Evolutionary conservation across 1,140 invertebrate species (phyloP).

Genomic region (Thereuonema tuberculata): DNA sequence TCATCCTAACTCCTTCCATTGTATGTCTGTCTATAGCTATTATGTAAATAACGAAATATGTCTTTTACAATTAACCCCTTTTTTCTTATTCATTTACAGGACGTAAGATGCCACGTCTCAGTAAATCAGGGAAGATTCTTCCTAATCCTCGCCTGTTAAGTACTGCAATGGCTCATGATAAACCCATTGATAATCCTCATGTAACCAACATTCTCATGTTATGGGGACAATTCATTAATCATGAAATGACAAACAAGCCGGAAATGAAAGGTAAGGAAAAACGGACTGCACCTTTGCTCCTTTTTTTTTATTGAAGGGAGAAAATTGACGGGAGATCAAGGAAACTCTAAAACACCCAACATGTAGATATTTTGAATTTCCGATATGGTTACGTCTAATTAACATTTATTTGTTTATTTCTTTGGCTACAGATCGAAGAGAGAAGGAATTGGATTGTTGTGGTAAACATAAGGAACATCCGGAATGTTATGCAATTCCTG

Average conservation of each 20-base stretch:
- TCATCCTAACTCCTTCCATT: no score
- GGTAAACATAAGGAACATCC: constrained; percentile 58
- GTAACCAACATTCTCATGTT: neutral
- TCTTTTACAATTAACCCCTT: no score
- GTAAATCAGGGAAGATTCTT: neutral
- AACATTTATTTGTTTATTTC: no score
- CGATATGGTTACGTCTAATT: no score
- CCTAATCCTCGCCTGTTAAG: neutral
- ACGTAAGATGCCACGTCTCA: neutral
- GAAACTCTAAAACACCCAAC: no score
- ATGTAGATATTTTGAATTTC: no score
- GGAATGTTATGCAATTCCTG: constrained; percentile 74
- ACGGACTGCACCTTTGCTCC: no score
- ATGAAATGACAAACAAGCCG: constrained; percentile 85
- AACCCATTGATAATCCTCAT: neutral
- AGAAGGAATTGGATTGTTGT: constrained; percentile 51
- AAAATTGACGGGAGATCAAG: no score
- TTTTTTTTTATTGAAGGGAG: no score
- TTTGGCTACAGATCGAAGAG: constrained; percentile 18
- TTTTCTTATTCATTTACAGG: neutral
- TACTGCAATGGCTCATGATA: neutral
- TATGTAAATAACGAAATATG: no score
- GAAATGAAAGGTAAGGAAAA: neutral
- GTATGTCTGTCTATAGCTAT: no score
- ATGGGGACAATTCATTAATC: constrained; percentile 63